These are phyloP conservation scores for Cerceris ruficornis DNA, from an alignment of 2,888 invertebrate species.

Conservation along the genomic window DNA sequence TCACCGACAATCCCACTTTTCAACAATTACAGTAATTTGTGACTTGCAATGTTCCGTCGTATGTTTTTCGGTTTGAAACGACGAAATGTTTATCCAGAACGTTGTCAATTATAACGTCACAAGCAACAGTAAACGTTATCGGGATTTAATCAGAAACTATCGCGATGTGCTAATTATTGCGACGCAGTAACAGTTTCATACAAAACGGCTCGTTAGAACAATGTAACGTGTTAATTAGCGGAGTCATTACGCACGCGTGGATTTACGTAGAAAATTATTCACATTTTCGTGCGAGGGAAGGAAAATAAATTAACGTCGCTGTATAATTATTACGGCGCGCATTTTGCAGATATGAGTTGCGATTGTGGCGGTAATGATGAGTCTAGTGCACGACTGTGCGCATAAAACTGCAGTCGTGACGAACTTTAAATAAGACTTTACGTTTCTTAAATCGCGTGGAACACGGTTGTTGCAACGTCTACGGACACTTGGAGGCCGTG, in stretches of 20 bases:
- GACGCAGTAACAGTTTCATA: constrained; percentile 55
- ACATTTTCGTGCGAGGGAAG: constrained; percentile 12
- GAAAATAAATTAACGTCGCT: constrained; percentile 41
- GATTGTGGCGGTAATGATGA: constrained; percentile 33
- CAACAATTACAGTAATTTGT: no score
- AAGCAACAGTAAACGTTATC: constrained; percentile 24
- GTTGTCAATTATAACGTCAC: constrained; percentile 25
- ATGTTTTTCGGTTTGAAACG: constrained; percentile 24
- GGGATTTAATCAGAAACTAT: constrained; percentile 39
- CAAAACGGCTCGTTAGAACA: constrained; percentile 60
- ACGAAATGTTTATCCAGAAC: constrained; percentile 21
- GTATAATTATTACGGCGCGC: constrained; percentile 44
- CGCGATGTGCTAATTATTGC: constrained; percentile 63
- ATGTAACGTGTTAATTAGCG: constrained; percentile 54
- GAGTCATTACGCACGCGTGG: constrained; percentile 28
- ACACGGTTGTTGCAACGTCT: constrained; percentile 25
- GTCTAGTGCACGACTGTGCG: not conserved
- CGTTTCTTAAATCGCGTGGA: constrained; percentile 36
- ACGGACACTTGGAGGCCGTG: not conserved
- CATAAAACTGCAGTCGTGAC: constrained; percentile 14
- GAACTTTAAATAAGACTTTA: constrained; percentile 40
- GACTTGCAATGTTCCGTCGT: no score
- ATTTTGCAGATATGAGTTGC: constrained; percentile 34
- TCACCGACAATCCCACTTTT: no score
- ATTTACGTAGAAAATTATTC: constrained; percentile 50